A percentile compares a stretch with the other conserved stretches of the same genome.
Evolutionary conservation across 2,113 vertebrate species (phyloP).

Genomic region (Fregata magnificens): DNA sequence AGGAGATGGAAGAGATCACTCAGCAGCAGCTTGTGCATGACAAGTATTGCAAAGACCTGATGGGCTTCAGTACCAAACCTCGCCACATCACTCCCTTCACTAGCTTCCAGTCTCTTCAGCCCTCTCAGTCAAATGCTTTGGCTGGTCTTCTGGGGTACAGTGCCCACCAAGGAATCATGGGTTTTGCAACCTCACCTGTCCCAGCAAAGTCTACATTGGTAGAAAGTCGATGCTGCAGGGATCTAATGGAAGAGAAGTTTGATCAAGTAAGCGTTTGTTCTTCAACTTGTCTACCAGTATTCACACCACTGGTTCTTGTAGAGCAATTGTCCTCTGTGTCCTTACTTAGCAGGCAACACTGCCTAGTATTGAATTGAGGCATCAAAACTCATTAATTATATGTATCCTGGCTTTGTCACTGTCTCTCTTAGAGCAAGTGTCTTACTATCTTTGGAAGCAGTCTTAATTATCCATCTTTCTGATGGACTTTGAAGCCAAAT

Average conservation of each 20-base stretch:
- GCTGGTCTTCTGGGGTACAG: slow-evolving; percentile 93
- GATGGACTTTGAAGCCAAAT: background rate
- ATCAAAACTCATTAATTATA: background rate
- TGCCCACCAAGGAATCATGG: slow-evolving; percentile 90
- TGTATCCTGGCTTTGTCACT: background rate
- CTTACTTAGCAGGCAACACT: background rate
- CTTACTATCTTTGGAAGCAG: background rate
- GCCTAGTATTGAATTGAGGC: background rate
- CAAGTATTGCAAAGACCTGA: slow-evolving; percentile 96
- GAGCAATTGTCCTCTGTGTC: background rate
- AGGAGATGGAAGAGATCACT: slow-evolving; percentile 99
- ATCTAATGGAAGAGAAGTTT: slow-evolving; percentile 96
- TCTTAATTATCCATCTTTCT: background rate
- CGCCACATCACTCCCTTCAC: slow-evolving; percentile 97
- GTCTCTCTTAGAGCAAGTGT: background rate
- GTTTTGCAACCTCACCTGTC: slow-evolving; percentile 85
- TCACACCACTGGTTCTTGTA: background rate
- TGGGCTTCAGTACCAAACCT: slow-evolving; percentile 94
- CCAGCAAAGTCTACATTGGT: slow-evolving; percentile 90
- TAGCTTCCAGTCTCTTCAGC: slow-evolving; percentile 95
- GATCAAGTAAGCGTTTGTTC: slow-evolving; percentile 81
- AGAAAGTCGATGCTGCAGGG: slow-evolving; percentile 95
- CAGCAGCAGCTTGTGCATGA: slow-evolving; percentile 98
- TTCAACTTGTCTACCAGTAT: background rate
- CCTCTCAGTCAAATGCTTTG: slow-evolving; percentile 93